These are phyloP conservation scores for Holothuria glaberrima DNA, from an alignment of 35 echinoderm and acorn worm genomes.

Conservation along the genomic window DNA sequence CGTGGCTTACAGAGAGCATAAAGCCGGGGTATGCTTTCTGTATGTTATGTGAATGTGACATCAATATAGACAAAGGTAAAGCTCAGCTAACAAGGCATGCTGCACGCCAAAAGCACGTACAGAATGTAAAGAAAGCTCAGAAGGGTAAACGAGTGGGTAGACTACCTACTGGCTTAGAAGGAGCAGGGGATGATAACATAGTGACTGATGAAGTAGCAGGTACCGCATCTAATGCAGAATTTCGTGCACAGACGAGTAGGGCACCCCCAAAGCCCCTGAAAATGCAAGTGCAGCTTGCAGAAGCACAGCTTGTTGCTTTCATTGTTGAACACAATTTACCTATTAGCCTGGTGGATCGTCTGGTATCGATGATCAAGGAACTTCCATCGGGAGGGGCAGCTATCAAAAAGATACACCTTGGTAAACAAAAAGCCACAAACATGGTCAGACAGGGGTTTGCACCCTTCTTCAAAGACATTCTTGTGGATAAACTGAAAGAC, in stretches of 20 bases:
- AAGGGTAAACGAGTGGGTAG: background rate
- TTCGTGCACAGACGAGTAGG: background rate
- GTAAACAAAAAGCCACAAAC: slow-evolving; percentile 50
- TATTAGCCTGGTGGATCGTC: slow-evolving; percentile 27
- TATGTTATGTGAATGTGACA: slow-evolving; percentile 53
- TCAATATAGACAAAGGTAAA: slow-evolving; percentile 30
- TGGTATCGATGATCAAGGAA: slow-evolving; percentile 40
- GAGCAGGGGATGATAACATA: background rate
- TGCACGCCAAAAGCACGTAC: slow-evolving; percentile 3
- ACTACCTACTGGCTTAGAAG: background rate
- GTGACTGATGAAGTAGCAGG: background rate
- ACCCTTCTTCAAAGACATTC: slow-evolving; percentile 45
- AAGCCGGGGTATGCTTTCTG: slow-evolving; percentile 28
- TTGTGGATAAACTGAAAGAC: slow-evolving; percentile 19
- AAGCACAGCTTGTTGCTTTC: slow-evolving; percentile 48
- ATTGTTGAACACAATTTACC: slow-evolving; percentile 44
- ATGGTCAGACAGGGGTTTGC: slow-evolving; percentile 59
- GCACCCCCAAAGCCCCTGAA: background rate
- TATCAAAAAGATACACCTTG: slow-evolving; percentile 30
- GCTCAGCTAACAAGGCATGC: slow-evolving; percentile 12
- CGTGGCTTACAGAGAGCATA: slow-evolving; percentile 21
- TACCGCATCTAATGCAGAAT: background rate
- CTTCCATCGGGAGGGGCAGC: slow-evolving; percentile 20
- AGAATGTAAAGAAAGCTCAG: slow-evolving; percentile 11
- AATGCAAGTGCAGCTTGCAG: slow-evolving; percentile 10